These are phyloP conservation scores for Anas acuta DNA, from an alignment of 2,797 vertebrate species.

Conservation along the genomic window DNA sequence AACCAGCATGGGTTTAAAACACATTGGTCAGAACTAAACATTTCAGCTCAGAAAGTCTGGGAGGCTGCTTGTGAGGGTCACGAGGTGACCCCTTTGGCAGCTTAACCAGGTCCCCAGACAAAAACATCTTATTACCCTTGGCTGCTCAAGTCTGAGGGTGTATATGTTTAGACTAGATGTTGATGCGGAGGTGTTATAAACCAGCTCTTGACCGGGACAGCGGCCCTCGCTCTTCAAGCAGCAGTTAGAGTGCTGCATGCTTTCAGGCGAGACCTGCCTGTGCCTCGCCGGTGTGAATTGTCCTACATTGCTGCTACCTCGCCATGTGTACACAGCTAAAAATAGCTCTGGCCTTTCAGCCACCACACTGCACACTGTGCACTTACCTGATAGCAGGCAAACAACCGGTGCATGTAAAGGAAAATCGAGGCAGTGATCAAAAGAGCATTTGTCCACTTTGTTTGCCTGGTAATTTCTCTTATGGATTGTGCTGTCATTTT, in stretches of 20 bases:
- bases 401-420: not conserved
- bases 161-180: not conserved
- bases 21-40: not conserved
- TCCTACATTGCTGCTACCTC: constrained; percentile 41
- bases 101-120: not conserved
- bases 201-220: not conserved
- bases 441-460: constrained; percentile 3
- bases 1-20: not conserved
- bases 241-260: not conserved
- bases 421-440: not conserved
- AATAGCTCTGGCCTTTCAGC: constrained; percentile 38
- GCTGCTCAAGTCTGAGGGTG: accelerated
- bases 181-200: not conserved
- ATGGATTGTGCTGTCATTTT: constrained; percentile 2
- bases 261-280: not conserved
- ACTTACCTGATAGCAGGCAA: constrained; percentile 31
- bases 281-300: not conserved
- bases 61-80: not conserved
- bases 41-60: not conserved
- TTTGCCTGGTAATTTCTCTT: not conserved
- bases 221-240: not conserved
- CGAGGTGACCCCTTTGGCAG: accelerated
- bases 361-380: not conserved
- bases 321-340: constrained; percentile 9
- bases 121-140: not conserved